Base-by-base conservation (phyloP, 2,797 vertebrate species). In the Pteropus rufus region DNA sequence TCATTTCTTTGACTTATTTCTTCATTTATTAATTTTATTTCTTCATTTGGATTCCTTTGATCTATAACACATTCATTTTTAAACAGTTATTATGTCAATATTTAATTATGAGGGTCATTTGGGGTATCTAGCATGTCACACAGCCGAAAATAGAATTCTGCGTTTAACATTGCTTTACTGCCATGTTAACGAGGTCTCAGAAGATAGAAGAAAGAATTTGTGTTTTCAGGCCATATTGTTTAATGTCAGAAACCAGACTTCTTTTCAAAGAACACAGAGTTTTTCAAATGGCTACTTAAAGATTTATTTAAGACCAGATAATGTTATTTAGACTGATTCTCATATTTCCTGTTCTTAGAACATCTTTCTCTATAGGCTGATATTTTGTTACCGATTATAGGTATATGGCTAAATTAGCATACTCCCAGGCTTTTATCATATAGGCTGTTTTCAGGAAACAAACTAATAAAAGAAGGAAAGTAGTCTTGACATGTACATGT, bases 251-350 rank as follows among this genome's bases (percentile, higher is more conserved):
- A 95, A 92, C 65, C 26, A 64, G 10, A 39, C 24, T 54, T 23
- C 11, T 60, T 91, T 86, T 64, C 62, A 91, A 85, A 87, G 11
- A 62, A 56, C 7, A 46, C 1, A 67, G 15, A 89, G 11, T 82
- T 92, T 75, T 89, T 84, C 31, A 84, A 92, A 92, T 90, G 21
- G 31, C 14, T 95, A 39, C 10, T 70, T 89, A 87, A 81, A 87
- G 39, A 15, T 39, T 85, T 95, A 73, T 82, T 86, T 95, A 83
- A 77, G 64, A 82, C 65, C 31, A 83, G 65, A 46, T 87, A 69
- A 70, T 34, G 0, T 65, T 91, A 41, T 96, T 86, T 93, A 56
- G 54, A 64, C 15, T 89, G 26, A 87, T 7, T 54, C 2, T 24
- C 81, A 76, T 93, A 60, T 10, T n/a, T 91, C 36, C 41, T 90